Evolutionary conservation across 1,140 invertebrate genomes (phyloP), one percentile per base, ranked within the genome.

Genomic region (Magallana ariakensis): DNA sequence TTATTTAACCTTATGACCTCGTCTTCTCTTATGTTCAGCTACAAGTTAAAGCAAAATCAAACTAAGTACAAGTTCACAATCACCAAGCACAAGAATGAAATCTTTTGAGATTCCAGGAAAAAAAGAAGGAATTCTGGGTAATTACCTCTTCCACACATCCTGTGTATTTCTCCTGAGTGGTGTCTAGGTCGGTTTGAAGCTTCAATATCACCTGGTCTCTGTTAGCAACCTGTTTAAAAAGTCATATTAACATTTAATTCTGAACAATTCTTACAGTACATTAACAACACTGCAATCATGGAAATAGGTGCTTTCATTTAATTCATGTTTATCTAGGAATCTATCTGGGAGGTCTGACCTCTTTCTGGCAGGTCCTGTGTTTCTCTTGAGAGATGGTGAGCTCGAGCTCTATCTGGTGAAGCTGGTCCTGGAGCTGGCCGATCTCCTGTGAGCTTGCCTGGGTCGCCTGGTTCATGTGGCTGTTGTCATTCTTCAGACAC

Each of bases 281-380:
- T 46, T 46, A 46, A 46, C 33, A 46, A 46, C 5, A 5, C 33
- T 5, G 5, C 33, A 46, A 46, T 46, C 33, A 5, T 46, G 33
- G 33, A 46, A 4, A 46, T 46, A 5, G 33, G 5, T 2, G 33
- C 33, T 46, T 46, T 46, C 33, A 46, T 46, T 46, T 46, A 5
- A 5, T 46, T 46, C 33, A 46, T 46, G 33, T 46, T 46, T 46
- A 46, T 46, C 33, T 46, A 46, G 33, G 33, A 16, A 62, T 62
- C 19, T 60, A 26, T 26, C 19, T 8, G 11, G 22, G 16, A n/a
- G 19, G n/a, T 1, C 85, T 87, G 75, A 94, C 94, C 92, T 94
- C 94, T 90, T 94, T 93, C 89, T 94, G 94, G 85, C 93, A 94
- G 19, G 94, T 94, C 66, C 93, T 89, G 88, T 94, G 93, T 90